phyloP scores from a whole-genome alignment of 2,113 vertebrate genomes.

The Burhinus oedicnemus region DNA sequence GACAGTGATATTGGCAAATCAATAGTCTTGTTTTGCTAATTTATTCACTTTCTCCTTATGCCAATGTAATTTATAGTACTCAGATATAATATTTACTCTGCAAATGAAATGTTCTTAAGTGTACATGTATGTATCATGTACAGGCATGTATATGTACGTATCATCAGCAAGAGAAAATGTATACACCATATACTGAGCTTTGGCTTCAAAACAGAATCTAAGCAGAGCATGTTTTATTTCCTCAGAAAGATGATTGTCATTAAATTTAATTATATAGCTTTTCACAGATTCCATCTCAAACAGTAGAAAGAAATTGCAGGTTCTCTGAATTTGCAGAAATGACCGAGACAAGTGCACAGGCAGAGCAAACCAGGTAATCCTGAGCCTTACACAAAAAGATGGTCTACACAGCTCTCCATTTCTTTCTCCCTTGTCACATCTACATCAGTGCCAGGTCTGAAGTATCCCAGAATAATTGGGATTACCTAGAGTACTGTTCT shows the following conservation, averaged over 20 bases:
- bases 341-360: neutral
- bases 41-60: neutral
- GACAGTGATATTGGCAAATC: neutral
- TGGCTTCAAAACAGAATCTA: neutral
- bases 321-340: neutral
- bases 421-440: neutral
- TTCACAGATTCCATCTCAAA: neutral
- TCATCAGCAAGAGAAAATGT: neutral
- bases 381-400: neutral
- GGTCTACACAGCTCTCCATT: neutral
- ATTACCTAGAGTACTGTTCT: neutral
- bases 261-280: neutral
- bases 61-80: neutral
- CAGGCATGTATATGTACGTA: neutral
- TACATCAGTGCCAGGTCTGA: neutral
- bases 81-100: neutral
- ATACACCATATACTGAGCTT: neutral
- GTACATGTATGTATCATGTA: too few relatives aligned
- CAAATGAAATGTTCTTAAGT: neutral
- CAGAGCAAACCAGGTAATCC: neutral
- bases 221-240: neutral
- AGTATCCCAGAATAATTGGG: neutral
- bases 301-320: neutral
- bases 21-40: neutral
- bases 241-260: neutral